Evolutionary conservation across 1,140 invertebrate species (phyloP).

Genomic region (Ips nitidus): DNA sequence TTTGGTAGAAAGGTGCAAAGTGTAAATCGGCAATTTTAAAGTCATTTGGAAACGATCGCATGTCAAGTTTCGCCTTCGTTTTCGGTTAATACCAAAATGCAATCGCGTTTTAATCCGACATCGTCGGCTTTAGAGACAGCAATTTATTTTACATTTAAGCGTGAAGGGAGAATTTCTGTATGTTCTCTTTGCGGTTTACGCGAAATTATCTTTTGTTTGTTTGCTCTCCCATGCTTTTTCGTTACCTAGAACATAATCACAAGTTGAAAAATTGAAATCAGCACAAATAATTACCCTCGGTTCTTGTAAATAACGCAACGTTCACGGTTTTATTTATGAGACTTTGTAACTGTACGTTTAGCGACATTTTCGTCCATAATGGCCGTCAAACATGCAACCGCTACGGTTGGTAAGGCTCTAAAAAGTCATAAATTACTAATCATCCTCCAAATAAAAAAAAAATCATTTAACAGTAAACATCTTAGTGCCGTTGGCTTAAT

Average conservation of each 20-base stretch:
- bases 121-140: constrained; percentile 26
- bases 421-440: neutral
- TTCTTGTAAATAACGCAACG: constrained; percentile 12
- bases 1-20: constrained; percentile 1
- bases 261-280: constrained; percentile 4
- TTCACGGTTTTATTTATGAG: constrained; percentile 25
- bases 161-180: constrained; percentile 16
- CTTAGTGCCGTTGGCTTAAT: neutral
- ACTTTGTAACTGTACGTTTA: constrained; percentile 17
- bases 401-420: neutral
- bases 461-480: no score
- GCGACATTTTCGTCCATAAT: constrained; percentile 19
- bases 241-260: neutral
- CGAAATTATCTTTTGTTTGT: constrained; percentile 5
- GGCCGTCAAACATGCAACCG: constrained; percentile 11
- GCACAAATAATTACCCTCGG: constrained; percentile 24
- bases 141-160: constrained; percentile 27
- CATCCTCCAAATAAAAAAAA: no score
- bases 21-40: constrained; percentile 29
- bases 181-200: constrained; percentile 3
- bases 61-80: constrained; percentile 18
- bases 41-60: constrained; percentile 24
- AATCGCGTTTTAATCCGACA: constrained; percentile 27
- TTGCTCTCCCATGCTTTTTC: constrained; percentile 5
- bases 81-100: constrained; percentile 22